Percentiles rank a stretch among this genome's conserved stretches.
Conservation (phyloP, 53 echinoderm and acorn worm species). For the Zoroaster sp. region DNA sequence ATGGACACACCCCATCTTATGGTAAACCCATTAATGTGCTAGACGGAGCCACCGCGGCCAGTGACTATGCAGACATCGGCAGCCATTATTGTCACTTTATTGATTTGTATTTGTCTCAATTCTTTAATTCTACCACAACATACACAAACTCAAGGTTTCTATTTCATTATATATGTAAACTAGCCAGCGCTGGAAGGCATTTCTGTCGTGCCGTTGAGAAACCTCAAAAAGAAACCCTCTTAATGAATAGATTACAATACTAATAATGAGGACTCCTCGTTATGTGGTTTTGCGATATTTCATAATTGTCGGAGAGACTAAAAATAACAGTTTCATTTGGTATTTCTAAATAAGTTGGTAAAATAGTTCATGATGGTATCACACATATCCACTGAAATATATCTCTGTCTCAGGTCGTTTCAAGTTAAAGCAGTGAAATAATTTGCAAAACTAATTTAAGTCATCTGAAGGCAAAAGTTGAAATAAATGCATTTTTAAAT, state of each 20-base stretch:
- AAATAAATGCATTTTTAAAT: too few species aligned
- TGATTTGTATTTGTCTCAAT: slow-evolving; percentile 35
- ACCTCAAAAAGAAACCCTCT: not conserved
- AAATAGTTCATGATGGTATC: too few species aligned
- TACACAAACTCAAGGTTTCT: not conserved
- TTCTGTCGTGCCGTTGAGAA: not conserved
- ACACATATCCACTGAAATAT: too few species aligned
- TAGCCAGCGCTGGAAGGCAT: not conserved
- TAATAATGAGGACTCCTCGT: too few species aligned
- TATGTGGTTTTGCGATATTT: too few species aligned
- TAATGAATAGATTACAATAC: not conserved
- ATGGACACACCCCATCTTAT: not conserved
- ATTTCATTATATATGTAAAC: not conserved
- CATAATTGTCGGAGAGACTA: too few species aligned
- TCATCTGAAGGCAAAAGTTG: too few species aligned
- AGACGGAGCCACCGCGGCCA: not conserved
- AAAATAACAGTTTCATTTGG: too few species aligned
- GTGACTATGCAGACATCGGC: not conserved
- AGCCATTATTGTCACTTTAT: slow-evolving; percentile 16
- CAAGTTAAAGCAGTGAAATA: too few species aligned
- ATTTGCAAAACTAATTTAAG: too few species aligned
- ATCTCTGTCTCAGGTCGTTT: too few species aligned
- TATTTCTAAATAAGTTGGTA: too few species aligned
- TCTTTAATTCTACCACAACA: not conserved
- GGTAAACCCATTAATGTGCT: not conserved